Conservation (phyloP, 1,140 invertebrate genomes). For the Protaetia brevitarsis region DNA sequence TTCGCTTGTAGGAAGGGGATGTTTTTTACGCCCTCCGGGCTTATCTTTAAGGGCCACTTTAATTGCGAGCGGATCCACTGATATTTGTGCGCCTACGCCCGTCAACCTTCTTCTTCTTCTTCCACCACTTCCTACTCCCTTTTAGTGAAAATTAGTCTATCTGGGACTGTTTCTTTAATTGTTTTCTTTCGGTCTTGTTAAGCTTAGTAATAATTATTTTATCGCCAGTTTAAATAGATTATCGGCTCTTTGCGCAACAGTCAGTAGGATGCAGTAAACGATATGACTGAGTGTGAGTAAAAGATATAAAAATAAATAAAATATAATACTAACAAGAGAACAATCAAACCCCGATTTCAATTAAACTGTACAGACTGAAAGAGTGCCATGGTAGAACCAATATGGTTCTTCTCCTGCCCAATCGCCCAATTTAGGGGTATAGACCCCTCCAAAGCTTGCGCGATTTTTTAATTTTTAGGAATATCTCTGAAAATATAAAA, state of each 20-base stretch:
- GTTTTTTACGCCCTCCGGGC: conserved; percentile 46
- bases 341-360: too few relatives aligned
- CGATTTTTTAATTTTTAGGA: too few relatives aligned
- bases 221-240: not conserved
- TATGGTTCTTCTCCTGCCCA: too few relatives aligned
- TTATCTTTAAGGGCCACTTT: conserved; percentile 50
- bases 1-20: conserved; percentile 38
- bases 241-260: not conserved
- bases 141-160: conserved; percentile 22
- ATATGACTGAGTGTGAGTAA: too few relatives aligned
- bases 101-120: not conserved
- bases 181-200: conserved; percentile 22
- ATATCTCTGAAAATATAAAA: too few relatives aligned
- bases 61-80: conserved; percentile 45
- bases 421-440: too few relatives aligned
- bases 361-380: too few relatives aligned
- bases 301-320: too few relatives aligned
- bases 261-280: too few relatives aligned
- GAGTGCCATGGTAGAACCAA: too few relatives aligned
- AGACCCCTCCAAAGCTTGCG: too few relatives aligned
- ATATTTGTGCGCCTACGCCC: conserved; percentile 29
- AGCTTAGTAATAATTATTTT: not conserved
- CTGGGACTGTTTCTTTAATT: conserved; percentile 25
- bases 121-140: not conserved
- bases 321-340: too few relatives aligned